Conservation (phyloP, 2,797 vertebrate genomes). For the Eidolon dupreanum region DNA sequence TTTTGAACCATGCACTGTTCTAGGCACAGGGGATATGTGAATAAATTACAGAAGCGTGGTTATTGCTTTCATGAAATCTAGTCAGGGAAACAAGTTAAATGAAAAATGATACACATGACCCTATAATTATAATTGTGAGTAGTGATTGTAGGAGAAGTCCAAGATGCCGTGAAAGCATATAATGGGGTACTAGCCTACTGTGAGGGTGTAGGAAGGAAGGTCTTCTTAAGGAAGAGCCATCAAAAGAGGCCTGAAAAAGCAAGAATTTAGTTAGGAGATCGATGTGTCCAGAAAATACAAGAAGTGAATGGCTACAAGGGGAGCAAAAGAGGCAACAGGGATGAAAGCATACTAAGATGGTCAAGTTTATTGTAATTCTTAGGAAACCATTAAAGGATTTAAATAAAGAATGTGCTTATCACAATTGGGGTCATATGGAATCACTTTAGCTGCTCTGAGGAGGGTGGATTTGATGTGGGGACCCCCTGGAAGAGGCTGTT, state of each 20-base stretch:
- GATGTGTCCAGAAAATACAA: neutral
- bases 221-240: neutral
- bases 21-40: neutral
- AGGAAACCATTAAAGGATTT: neutral
- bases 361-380: neutral
- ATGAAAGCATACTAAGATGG: neutral
- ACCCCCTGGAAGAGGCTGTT: neutral
- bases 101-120: neutral
- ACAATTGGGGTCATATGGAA: neutral
- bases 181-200: neutral
- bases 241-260: neutral
- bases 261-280: neutral
- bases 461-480: neutral
- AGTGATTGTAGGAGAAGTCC: neutral
- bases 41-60: neutral
- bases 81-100: neutral
- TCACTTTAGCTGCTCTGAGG: neutral
- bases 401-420: no score
- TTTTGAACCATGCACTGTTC: neutral
- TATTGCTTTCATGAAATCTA: neutral
- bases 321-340: neutral
- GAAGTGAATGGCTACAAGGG: neutral
- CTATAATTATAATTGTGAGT: neutral
- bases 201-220: neutral
- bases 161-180: neutral